Evolutionary conservation across 2,888 invertebrate genomes (phyloP), one percentile per base, ranked within the genome.

Genomic region (Abscondita cerata): DNA sequence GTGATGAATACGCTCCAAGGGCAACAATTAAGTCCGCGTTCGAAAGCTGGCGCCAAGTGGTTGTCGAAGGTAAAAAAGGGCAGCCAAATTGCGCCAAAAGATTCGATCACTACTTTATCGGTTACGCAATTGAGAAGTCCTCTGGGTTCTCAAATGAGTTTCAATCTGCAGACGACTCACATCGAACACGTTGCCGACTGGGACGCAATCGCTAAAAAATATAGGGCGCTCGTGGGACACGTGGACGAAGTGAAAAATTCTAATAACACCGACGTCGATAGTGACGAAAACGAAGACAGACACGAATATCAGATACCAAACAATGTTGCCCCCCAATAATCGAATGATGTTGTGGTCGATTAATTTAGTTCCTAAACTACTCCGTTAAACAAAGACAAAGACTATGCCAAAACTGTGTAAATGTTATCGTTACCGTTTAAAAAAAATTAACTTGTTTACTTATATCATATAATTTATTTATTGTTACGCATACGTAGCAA

Each of bases 101-200:
- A 91, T 78, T 92, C 92, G 31, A 87, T 90, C 46, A 87, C 90
- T 0, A 88, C 90, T 0, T 80, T 93, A 16, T 92, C 93, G 0
- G 90, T 92, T 36, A 90, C 90, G 12, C 93, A 92, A 76, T 81
- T 93, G 56, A 92, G 92, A 76, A 92, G 92, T 76, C 93, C 93
- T 0, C 81, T 94, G 11, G 93, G 94, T 20, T 93, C 93, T 0
- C 93, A 93, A 77, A 81, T 93, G 67, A 93, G 93, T 75, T 92
- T 94, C 81, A 88, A 87, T 74, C 88, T 89, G 68, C 84, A 85
- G 59, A 87, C 88, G 51, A 90, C 89, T 47, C 85, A 92, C 70
- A 94, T 95, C 69, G 95, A 95, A 77, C 93, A 91, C 74, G 93
- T 95, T 5, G 92, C 93, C 1, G 95, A 96, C 78, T 96, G 95